Percentiles rank a stretch among this genome's conserved stretches.
phyloP scores from a whole-genome alignment of 1,140 invertebrate species.

The Platyscapa corneri region DNA sequence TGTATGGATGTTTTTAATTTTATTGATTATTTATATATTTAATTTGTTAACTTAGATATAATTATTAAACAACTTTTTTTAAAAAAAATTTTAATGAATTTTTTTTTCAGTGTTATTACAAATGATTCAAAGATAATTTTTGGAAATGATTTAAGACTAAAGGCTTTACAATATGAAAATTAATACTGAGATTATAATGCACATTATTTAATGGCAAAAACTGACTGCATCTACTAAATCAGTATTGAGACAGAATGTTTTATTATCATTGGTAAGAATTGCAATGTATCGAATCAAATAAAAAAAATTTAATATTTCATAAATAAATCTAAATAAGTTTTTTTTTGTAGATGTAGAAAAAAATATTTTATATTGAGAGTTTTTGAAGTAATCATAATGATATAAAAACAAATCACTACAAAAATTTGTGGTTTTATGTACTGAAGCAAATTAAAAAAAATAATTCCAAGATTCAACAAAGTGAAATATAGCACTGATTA shows the following conservation, averaged over 20 bases:
- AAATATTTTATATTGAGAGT: conserved; percentile 47
- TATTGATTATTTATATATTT: neutral
- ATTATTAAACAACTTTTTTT: too few relatives aligned
- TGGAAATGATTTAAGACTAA: neutral
- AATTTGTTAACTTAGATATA: neutral
- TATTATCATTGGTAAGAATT: conserved; percentile 47
- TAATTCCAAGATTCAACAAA: conserved; percentile 16
- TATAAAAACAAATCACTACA: conserved; percentile 8
- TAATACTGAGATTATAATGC: conserved; percentile 32
- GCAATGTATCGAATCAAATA: too few relatives aligned
- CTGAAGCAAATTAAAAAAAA: conserved; percentile 16
- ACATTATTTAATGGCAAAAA: conserved; percentile 23
- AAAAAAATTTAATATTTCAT: too few relatives aligned
- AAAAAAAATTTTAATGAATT: neutral
- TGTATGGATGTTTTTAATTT: neutral
- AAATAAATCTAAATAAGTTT: neutral
- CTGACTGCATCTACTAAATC: conserved; percentile 28
- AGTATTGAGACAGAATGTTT: conserved; percentile 38
- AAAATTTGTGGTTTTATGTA: conserved; percentile 36
- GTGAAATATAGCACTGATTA: conserved; percentile 4
- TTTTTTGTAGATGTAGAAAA: conserved; percentile 45
- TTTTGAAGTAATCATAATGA: conserved; percentile 38
- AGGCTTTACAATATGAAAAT: conserved; percentile 9
- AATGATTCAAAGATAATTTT: conserved; percentile 18
- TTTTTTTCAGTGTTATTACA: conserved; percentile 32